These are phyloP conservation scores for Actias luna DNA, from an alignment of 2,888 invertebrate genomes.

Conservation along the genomic window DNA sequence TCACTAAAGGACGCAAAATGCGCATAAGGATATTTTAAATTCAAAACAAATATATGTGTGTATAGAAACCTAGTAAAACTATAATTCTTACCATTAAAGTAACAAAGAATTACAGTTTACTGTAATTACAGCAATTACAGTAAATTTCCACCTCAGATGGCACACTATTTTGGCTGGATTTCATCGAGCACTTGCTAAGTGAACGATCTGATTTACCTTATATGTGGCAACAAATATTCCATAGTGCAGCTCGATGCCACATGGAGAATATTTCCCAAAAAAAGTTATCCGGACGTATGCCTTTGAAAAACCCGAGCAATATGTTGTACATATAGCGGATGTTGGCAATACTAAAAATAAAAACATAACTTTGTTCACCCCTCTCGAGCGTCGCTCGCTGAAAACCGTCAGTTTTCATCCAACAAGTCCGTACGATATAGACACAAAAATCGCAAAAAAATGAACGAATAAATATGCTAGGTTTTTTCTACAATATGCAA, in stretches of 20 bases:
- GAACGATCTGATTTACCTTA: not conserved
- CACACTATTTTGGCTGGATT: too few species aligned
- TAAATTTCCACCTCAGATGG: not conserved
- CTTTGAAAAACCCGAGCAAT: not conserved
- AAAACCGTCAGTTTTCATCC: not conserved
- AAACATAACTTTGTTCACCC: not conserved
- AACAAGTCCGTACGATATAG: not conserved
- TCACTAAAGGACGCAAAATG: too few species aligned
- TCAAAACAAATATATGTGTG: too few species aligned
- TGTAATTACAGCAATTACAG: too few species aligned
- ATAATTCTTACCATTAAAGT: too few species aligned
- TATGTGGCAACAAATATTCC: not conserved
- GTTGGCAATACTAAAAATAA: not conserved
- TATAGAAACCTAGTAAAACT: too few species aligned
- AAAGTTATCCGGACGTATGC: not conserved
- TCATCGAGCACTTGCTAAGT: not conserved
- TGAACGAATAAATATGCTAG: not conserved
- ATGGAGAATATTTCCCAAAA: not conserved
- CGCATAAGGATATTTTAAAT: too few species aligned
- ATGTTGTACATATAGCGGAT: not conserved
- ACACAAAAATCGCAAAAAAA: not conserved
- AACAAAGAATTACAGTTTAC: too few species aligned
- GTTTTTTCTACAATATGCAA: not conserved
- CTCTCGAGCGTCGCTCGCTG: not conserved
- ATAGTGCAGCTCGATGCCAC: not conserved